These are phyloP conservation scores for Plemyria rubiginata DNA, from an alignment of 2,888 invertebrate species.

Conservation along the genomic window DNA sequence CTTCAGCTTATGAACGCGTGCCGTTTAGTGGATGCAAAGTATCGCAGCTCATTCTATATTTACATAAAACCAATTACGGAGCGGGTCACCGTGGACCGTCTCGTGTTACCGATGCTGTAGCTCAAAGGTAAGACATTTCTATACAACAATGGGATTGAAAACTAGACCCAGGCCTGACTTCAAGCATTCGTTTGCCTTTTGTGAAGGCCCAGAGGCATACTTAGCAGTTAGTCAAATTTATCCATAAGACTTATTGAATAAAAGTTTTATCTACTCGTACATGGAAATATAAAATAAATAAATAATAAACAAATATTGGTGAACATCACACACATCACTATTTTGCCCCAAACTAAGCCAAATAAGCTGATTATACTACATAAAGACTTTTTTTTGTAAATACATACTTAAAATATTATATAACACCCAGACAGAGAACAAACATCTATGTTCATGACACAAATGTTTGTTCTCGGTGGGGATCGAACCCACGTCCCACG, in stretches of 20 bases:
- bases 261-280: background rate
- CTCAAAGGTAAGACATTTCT: slow-evolving; percentile 28
- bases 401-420: too few relatives aligned
- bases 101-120: slow-evolving; percentile 42
- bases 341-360: too few relatives aligned
- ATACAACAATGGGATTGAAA: slow-evolving; percentile 14
- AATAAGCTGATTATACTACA: too few relatives aligned
- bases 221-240: background rate
- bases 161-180: background rate
- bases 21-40: slow-evolving; percentile 41
- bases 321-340: too few relatives aligned
- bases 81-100: slow-evolving; percentile 49
- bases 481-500: too few relatives aligned
- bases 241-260: background rate
- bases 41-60: slow-evolving; percentile 61
- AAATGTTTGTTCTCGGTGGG: too few relatives aligned
- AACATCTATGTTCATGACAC: too few relatives aligned
- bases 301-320: too few relatives aligned
- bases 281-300: too few relatives aligned
- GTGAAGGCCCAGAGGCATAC: background rate
- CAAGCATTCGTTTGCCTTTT: background rate
- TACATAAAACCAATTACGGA: slow-evolving; percentile 75
- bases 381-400: too few relatives aligned
- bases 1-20: slow-evolving; percentile 25
- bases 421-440: too few relatives aligned